Conservation (phyloP, 2,113 vertebrate species). For the Stercorarius parasiticus region DNA sequence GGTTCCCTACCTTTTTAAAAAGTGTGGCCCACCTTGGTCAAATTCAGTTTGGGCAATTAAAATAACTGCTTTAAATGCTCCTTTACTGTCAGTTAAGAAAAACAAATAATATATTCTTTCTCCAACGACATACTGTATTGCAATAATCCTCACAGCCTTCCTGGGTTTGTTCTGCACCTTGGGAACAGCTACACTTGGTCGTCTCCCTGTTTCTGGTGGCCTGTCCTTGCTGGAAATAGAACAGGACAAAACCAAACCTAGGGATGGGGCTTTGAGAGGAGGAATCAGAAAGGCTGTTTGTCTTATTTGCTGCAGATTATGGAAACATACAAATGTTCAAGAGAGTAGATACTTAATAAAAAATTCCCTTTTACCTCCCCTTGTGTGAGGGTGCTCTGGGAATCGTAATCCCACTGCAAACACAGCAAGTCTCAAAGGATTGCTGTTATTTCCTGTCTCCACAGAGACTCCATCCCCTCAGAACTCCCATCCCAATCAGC, state of each 20-base stretch:
- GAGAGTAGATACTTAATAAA: neutral
- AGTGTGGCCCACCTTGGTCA: accelerated
- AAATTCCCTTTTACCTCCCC: neutral
- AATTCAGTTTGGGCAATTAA: neutral
- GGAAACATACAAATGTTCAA: neutral
- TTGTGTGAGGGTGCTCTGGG: neutral
- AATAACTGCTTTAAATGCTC: neutral
- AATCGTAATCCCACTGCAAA: neutral
- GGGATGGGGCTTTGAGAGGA: no score
- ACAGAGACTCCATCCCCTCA: neutral
- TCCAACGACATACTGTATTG: no score
- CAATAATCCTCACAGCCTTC: neutral
- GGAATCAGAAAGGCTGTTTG: neutral
- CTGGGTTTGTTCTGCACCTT: accelerated
- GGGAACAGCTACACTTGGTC: neutral
- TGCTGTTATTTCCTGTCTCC: neutral
- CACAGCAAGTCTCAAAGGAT: no score
- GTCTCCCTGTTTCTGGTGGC: neutral
- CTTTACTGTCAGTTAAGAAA: neutral
- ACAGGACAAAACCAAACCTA: neutral
- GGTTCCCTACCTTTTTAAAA: neutral
- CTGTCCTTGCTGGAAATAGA: neutral
- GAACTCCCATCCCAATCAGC: neutral
- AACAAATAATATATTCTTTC: neutral
- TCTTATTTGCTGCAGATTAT: neutral